Conservation (phyloP, 2,797 vertebrate genomes). For the Tauraco hartlaubi region DNA sequence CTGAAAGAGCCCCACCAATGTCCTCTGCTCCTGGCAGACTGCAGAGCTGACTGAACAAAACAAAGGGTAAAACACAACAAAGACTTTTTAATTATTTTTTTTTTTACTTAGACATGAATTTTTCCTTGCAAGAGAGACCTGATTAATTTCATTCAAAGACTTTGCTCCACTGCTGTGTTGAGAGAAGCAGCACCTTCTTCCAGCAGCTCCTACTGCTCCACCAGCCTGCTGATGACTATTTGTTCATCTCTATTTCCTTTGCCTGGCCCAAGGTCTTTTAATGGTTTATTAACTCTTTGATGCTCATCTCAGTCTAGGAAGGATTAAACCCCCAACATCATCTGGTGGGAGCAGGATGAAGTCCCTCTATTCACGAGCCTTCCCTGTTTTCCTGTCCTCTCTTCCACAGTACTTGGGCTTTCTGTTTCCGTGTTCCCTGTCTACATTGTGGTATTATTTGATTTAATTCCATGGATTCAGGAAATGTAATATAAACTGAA, state of each 20-base stretch:
- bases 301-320: neutral
- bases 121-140: neutral
- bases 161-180: neutral
- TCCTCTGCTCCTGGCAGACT: neutral
- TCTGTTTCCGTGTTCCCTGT: neutral
- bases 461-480: neutral
- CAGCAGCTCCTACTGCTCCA: neutral
- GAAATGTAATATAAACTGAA: neutral
- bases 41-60: neutral
- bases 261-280: neutral
- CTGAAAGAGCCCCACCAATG: neutral
- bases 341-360: neutral
- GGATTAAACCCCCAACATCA: neutral
- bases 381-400: neutral
- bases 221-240: neutral
- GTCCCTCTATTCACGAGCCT: neutral
- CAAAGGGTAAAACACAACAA: neutral
- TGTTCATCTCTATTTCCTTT: neutral
- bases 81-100: neutral
- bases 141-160: neutral
- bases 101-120: neutral
- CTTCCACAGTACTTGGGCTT: neutral
- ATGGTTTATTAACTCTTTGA: neutral
- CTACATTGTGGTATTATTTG: accelerated
- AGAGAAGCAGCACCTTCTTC: neutral